Percentiles rank a stretch among this genome's conserved stretches.
These are phyloP conservation scores for Ostrea edulis DNA, from an alignment of 1,140 invertebrate species.

Conservation along the genomic window DNA sequence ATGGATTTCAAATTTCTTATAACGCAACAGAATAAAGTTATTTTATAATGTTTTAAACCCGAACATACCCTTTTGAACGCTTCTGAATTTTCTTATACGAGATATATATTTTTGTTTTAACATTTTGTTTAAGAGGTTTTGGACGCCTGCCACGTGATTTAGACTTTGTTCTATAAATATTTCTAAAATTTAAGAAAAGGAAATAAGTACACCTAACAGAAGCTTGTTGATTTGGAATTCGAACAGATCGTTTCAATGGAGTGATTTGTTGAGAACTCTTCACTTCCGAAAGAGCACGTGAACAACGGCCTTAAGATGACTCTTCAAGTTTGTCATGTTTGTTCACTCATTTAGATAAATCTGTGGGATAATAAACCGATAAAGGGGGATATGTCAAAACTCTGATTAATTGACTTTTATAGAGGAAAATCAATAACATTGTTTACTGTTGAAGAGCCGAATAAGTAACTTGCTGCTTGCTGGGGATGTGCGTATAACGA, in stretches of 20 bases:
- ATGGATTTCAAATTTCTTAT: background rate
- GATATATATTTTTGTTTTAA: background rate
- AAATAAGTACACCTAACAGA: background rate
- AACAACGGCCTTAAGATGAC: background rate
- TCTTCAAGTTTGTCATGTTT: background rate
- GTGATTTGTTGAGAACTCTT: background rate
- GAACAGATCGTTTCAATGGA: background rate
- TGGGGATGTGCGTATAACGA: no score
- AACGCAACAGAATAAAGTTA: background rate
- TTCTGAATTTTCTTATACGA: background rate
- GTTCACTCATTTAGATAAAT: conserved; percentile 37
- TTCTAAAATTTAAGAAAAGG: background rate
- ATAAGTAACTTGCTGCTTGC: background rate
- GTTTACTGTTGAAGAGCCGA: background rate
- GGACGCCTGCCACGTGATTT: background rate
- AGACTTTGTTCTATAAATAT: background rate
- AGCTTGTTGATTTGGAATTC: background rate
- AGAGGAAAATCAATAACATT: conserved; percentile 8
- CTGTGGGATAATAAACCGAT: background rate
- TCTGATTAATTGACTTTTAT: conserved; percentile 28
- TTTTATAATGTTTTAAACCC: background rate
- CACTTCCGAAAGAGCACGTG: background rate
- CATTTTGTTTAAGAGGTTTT: background rate
- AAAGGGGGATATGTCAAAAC: background rate
- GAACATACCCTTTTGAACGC: background rate